Percentiles rank a stretch among this genome's conserved stretches.
Evolutionary conservation across 2,113 vertebrate species (phyloP).

Genomic region (Xerus inauris): DNA sequence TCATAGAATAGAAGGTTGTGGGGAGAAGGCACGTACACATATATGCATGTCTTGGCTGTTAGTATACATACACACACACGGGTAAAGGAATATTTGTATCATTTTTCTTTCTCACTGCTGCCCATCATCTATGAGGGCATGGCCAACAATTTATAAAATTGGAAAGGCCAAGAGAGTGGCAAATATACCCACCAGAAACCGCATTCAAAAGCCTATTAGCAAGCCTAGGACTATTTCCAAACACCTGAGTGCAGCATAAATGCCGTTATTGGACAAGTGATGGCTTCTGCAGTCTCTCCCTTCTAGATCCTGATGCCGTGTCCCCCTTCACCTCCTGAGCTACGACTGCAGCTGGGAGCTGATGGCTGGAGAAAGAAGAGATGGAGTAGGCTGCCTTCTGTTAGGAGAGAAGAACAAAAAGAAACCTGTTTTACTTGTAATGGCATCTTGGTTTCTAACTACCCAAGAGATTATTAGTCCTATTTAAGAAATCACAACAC

Average conservation of each 20-base stretch:
- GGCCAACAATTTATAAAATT: not conserved
- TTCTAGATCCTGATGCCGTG: rapidly evolving
- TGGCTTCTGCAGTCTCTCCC: not conserved
- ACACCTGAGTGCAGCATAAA: not conserved
- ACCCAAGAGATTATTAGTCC: rapidly evolving
- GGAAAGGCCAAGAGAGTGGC: not conserved
- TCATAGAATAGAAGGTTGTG: not conserved
- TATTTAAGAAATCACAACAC: not conserved
- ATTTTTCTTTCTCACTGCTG: not conserved
- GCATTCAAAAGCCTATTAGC: not conserved
- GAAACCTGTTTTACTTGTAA: not conserved
- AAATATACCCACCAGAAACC: not conserved
- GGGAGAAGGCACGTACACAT: not conserved
- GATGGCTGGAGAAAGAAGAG: not conserved
- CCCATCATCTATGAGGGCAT: rapidly evolving
- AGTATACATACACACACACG: no score
- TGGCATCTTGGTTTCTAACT: not conserved
- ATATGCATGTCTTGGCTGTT: not conserved
- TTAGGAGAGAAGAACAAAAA: not conserved
- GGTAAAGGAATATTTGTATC: no score
- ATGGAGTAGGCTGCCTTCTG: not conserved
- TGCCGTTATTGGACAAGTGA: rapidly evolving
- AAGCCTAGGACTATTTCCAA: no score
- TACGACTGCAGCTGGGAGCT: rapidly evolving
- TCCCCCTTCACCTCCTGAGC: not conserved